Base-by-base conservation (phyloP, 2,888 invertebrate species). In the Apoda limacodes region DNA sequence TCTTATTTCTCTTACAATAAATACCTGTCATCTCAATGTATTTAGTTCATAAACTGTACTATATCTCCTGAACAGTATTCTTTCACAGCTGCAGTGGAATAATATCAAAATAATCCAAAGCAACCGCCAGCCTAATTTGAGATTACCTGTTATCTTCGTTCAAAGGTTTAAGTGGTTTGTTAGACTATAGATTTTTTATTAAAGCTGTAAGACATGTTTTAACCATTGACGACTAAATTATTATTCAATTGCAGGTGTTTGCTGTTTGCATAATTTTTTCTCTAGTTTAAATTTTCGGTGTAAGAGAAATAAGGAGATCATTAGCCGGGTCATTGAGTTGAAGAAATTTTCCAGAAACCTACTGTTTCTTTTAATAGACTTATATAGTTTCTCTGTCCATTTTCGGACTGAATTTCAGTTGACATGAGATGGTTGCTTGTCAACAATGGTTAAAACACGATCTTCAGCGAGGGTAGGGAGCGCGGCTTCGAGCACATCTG, bases 361-460 rank as follows among this genome's bases (percentile, higher is more conserved):
- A 50, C 53, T 43, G 48, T 54, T 58, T 60, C 47, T 61, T 28
- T 40, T 34, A 32, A 29, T 32, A 46, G 50, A 52, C 46, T 52
- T 67, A 45, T 55, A 57, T 63, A 66, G 66, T 37, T 42, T 49
- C 49, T 63, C 64, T 56, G 76, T 76, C 76, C 71, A 55, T 64
- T 74, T 69, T 60, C 60, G 74, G 72, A 74, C 74, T 61, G 62
- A 61, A 71, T 80, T 80, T 80, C 80, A 80, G 80, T 80, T 80
- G 76, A 76, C 70, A 76, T 75, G 75, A 75, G 63, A 74, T 67
- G 74, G 66, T 75, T 55, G 65, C 61, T 67, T 63, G 69, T 78
- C 76, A 72, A 76, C 76, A 80, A 80, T 80, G 80, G 80, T 80
- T 80, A 80, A 80, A 80, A 80, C 80, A 80, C 72, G 80, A 52